Evolutionary conservation across 2,888 invertebrate species (phyloP).

Genomic region (Limulus polyphemus): DNA sequence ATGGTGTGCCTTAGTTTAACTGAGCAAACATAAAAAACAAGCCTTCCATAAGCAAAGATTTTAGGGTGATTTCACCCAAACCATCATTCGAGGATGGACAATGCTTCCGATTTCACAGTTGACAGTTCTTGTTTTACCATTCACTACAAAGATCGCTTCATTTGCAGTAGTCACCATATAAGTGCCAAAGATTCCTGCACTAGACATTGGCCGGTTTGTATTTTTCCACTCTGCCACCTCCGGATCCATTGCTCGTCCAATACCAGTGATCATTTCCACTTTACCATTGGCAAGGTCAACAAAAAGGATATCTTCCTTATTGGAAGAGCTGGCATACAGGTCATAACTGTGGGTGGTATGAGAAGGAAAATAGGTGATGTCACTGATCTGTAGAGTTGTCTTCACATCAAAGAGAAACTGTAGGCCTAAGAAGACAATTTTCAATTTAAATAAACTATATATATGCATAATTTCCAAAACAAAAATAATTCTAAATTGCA

Average conservation of each 20-base stretch:
- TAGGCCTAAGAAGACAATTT: slow-evolving; percentile 41
- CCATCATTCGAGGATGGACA: slow-evolving; percentile 49
- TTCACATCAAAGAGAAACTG: slow-evolving; percentile 59
- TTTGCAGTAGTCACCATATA: slow-evolving; percentile 58
- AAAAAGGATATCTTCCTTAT: slow-evolving; percentile 57
- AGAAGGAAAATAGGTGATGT: slow-evolving; percentile 58
- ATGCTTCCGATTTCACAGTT: slow-evolving; percentile 61
- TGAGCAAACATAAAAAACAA: too few species aligned
- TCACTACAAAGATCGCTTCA: slow-evolving; percentile 55
- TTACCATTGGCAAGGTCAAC: slow-evolving; percentile 57
- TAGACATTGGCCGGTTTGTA: slow-evolving; percentile 40
- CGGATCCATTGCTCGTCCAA: slow-evolving; percentile 37
- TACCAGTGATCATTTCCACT: slow-evolving; percentile 62
- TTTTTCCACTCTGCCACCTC: slow-evolving; percentile 44
- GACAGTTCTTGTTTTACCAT: slow-evolving; percentile 54
- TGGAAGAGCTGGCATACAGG: slow-evolving; percentile 55
- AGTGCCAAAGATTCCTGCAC: slow-evolving; percentile 54
- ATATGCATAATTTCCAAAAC: not conserved
- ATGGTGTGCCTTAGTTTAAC: too few species aligned
- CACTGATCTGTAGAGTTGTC: slow-evolving; percentile 57
- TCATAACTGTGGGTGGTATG: slow-evolving; percentile 58
- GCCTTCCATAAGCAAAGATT: not conserved
- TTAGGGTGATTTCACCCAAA: slow-evolving; percentile 45
- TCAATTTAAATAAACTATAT: not conserved
- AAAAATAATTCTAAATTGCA: too few species aligned